Evolutionary conservation across 2,888 invertebrate genomes (phyloP).

Genomic region (Macrosoma leucophasiata): DNA sequence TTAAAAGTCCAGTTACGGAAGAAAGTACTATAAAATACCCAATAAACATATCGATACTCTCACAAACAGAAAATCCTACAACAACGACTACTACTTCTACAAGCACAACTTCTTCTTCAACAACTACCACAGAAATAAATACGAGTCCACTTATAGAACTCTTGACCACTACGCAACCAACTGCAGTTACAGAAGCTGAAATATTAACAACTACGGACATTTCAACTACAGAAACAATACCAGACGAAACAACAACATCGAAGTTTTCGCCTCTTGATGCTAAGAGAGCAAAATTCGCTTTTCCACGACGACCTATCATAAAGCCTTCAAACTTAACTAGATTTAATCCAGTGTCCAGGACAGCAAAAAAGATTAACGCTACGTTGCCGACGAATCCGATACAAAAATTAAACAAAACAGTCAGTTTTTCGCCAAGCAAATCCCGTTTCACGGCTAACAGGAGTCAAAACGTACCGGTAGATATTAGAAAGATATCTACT

Average conservation of each 20-base stretch:
- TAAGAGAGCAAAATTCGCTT: constrained; percentile 58
- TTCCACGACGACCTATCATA: constrained; percentile 54
- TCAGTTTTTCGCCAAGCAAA: constrained; percentile 48
- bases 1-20: constrained; percentile 44
- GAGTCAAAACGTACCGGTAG: constrained; percentile 63
- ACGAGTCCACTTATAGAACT: constrained; percentile 37
- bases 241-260: constrained; percentile 48
- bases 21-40: constrained; percentile 42
- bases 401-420: constrained; percentile 54
- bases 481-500: constrained; percentile 43
- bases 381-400: constrained; percentile 36
- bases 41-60: constrained; percentile 37
- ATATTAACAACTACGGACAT: constrained; percentile 28
- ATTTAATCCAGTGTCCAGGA: constrained; percentile 32
- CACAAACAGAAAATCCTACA: constrained; percentile 26
- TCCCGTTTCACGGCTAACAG: constrained; percentile 52
- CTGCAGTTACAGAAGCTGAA: constrained; percentile 24
- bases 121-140: constrained; percentile 27
- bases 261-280: constrained; percentile 47
- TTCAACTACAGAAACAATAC: constrained; percentile 39
- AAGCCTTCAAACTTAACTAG: constrained; percentile 53
- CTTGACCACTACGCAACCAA: constrained; percentile 27
- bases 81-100: constrained; percentile 33
- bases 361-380: constrained; percentile 44
- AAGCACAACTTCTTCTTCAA: constrained; percentile 27